A percentile compares a stretch with the other conserved stretches of the same genome.
Conservation (phyloP, 2,113 vertebrate species). For the Mesocricetus auratus region DNA sequence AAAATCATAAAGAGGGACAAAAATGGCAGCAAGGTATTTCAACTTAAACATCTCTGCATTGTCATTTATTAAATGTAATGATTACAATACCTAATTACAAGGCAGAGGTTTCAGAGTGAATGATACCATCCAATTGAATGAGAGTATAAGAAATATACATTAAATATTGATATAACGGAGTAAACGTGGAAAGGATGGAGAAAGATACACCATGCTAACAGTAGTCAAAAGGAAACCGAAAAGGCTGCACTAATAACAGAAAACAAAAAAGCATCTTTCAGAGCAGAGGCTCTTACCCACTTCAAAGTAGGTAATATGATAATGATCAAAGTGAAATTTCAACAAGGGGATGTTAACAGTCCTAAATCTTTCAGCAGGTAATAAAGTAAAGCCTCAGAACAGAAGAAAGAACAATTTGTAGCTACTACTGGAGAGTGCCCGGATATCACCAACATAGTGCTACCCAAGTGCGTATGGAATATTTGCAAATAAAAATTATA, state of each 20-base stretch:
- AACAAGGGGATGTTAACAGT: neutral
- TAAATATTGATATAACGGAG: neutral
- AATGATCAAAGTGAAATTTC: neutral
- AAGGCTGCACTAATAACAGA: no score
- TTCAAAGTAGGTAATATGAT: constrained; percentile 17
- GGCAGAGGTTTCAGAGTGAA: neutral
- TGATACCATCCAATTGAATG: neutral
- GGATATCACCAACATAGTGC: neutral
- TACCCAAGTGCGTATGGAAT: neutral
- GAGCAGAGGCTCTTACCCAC: neutral
- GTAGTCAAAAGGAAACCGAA: neutral
- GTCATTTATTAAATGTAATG: neutral
- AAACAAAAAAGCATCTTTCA: neutral
- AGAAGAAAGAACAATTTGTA: neutral
- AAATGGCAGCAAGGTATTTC: neutral
- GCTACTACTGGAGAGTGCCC: neutral
- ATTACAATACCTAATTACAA: constrained; percentile 28
- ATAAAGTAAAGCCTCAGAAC: constrained; percentile 1
- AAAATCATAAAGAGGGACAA: neutral
- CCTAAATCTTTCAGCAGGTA: neutral
- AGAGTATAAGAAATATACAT: neutral
- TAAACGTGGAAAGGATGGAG: neutral
- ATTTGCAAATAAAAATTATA: neutral
- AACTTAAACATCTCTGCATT: neutral
- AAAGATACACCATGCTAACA: neutral